Evolutionary conservation across 2,113 vertebrate genomes (phyloP).

Genomic region (Xiphias gladius): DNA sequence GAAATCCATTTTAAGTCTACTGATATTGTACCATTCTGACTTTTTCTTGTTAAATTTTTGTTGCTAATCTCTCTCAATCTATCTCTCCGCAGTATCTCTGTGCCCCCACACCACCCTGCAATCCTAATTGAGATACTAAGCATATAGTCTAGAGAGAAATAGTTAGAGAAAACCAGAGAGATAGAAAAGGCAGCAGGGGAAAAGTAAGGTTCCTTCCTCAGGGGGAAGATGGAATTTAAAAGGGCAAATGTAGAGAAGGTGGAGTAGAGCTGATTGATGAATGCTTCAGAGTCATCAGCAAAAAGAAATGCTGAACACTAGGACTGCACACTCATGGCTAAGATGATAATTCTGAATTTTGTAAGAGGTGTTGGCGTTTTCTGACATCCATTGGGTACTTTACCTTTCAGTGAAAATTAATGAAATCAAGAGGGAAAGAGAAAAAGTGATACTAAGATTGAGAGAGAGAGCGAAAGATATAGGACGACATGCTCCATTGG

Average conservation of each 20-base stretch:
- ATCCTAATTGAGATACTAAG: not conserved
- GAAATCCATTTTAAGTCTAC: not conserved
- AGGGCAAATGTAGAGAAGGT: not conserved
- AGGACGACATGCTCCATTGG: conserved; percentile 16
- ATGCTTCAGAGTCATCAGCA: not conserved
- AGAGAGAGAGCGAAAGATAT: conserved; percentile 1
- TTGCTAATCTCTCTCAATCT: not conserved
- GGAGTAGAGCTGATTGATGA: not conserved
- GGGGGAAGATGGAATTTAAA: not conserved
- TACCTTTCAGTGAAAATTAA: too few species aligned
- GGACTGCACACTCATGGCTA: not conserved
- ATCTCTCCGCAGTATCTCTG: not conserved
- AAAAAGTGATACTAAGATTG: not conserved
- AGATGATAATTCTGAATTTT: not conserved
- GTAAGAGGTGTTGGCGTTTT: not conserved
- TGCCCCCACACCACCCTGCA: not conserved
- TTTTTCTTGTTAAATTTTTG: not conserved
- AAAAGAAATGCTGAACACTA: not conserved
- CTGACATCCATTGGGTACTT: not conserved
- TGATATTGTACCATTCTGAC: not conserved
- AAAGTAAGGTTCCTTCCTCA: too few species aligned
- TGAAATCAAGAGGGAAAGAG: too few species aligned
- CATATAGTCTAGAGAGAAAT: not conserved
- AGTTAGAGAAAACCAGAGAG: too few species aligned
- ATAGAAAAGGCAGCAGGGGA: not conserved